Evolutionary conservation across 2,888 invertebrate species (phyloP).

Genomic region (Sisyra nigra): DNA sequence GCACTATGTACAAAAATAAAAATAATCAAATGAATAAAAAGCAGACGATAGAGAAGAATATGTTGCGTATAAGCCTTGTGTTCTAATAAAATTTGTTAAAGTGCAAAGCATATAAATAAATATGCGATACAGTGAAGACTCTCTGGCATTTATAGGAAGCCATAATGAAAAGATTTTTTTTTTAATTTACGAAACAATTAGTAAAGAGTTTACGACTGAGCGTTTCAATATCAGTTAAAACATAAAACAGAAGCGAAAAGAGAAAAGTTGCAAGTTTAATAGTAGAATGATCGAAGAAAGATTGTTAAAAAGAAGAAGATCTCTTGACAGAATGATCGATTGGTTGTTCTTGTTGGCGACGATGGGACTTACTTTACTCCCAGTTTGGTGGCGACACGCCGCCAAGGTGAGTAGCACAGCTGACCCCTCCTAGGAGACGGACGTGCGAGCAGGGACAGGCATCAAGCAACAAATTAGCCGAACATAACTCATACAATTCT

Average conservation of each 20-base stretch:
- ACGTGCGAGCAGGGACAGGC: constrained; percentile 23
- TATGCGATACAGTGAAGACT: neutral
- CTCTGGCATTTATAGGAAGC: neutral
- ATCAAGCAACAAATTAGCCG: constrained; percentile 30
- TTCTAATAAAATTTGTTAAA: neutral
- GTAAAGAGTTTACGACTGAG: too few relatives aligned
- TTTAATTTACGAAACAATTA: too few relatives aligned
- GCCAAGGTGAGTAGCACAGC: constrained; percentile 85
- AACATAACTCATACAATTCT: constrained; percentile 16
- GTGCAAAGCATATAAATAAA: neutral
- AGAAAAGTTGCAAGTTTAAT: constrained; percentile 14
- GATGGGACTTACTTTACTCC: constrained; percentile 81
- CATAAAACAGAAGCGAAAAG: constrained; percentile 9
- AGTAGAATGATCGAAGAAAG: constrained; percentile 16
- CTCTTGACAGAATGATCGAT: neutral
- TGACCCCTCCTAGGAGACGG: constrained; percentile 36
- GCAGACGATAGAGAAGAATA: neutral
- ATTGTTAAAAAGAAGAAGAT: constrained; percentile 13
- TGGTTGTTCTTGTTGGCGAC: too few relatives aligned
- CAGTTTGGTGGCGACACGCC: constrained; percentile 83
- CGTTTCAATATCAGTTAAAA: too few relatives aligned
- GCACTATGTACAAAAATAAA: neutral
- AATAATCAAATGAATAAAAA: neutral
- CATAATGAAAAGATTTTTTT: too few relatives aligned
- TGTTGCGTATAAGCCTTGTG: neutral